These are phyloP conservation scores for Callipepla squamata DNA, from an alignment of 2,113 vertebrate species.

Conservation along the genomic window DNA sequence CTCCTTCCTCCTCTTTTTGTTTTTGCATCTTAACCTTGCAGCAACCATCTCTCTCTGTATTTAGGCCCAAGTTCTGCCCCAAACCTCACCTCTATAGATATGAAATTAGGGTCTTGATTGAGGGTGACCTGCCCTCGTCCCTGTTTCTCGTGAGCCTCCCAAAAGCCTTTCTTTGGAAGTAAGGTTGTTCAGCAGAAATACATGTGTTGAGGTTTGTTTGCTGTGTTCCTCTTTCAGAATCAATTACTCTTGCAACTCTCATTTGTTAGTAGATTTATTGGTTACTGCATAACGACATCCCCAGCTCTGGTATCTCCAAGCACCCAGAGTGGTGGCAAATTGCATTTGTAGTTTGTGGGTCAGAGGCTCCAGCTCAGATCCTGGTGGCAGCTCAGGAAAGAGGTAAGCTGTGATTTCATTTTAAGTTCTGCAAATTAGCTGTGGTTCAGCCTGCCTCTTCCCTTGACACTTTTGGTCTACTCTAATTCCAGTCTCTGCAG, in stretches of 20 bases:
- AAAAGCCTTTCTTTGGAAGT: neutral
- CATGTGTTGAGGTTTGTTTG: neutral
- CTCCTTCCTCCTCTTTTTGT: neutral
- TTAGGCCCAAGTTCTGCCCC: neutral
- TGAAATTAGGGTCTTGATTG: neutral
- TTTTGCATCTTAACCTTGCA: neutral
- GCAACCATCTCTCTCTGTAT: neutral
- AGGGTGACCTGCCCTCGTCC: neutral
- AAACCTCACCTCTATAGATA: neutral
- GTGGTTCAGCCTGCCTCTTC: neutral
- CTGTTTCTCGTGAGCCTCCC: neutral
- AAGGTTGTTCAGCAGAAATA: neutral
- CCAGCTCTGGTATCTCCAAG: neutral
- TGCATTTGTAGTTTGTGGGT: neutral
- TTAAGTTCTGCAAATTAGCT: neutral
- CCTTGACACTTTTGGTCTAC: neutral
- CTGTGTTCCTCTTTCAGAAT: neutral
- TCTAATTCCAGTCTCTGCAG: neutral
- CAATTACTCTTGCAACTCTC: conserved; percentile 6
- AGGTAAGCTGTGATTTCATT: neutral
- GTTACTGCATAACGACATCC: neutral
- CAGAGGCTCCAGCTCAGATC: neutral
- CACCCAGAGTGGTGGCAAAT: neutral
- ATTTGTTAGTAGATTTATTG: conserved; percentile 15
- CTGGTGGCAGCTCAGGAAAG: neutral